Conservation (phyloP, 2,888 invertebrate species). For the Lathronympha strigana region DNA sequence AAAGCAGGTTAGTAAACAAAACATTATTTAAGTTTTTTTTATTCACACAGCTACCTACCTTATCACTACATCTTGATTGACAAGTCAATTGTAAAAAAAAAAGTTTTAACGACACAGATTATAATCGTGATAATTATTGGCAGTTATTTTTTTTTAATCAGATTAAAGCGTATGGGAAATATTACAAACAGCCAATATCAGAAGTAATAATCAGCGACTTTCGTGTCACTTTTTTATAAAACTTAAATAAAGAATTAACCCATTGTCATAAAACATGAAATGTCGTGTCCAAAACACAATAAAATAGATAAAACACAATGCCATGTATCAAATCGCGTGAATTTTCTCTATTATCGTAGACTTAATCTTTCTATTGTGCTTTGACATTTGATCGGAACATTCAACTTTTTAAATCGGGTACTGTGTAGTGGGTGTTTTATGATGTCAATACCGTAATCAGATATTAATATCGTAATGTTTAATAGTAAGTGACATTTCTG, state of each 20-base stretch:
- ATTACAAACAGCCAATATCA: conserved; percentile 16
- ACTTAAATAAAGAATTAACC: conserved; percentile 51
- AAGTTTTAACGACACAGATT: neutral
- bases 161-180: neutral
- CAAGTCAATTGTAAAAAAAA: conserved; percentile 11
- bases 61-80: neutral
- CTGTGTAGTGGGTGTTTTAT: conserved; percentile 27
- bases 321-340: conserved; percentile 52
- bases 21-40: conserved; percentile 40
- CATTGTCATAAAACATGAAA: conserved; percentile 49
- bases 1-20: conserved; percentile 74
- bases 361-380: conserved; percentile 51
- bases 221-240: conserved; percentile 32
- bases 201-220: conserved; percentile 27
- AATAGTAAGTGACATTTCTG: conserved; percentile 8
- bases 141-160: conserved; percentile 5
- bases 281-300: conserved; percentile 35
- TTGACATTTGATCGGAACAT: conserved; percentile 47
- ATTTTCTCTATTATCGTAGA: conserved; percentile 50
- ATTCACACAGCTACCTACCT: neutral
- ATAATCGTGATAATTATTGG: neutral
- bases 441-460: conserved; percentile 25
- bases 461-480: conserved; percentile 8
- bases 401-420: conserved; percentile 29
- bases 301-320: conserved; percentile 40